Base-by-base conservation (phyloP, 2,888 invertebrate genomes). In the Sesia apiformis region DNA sequence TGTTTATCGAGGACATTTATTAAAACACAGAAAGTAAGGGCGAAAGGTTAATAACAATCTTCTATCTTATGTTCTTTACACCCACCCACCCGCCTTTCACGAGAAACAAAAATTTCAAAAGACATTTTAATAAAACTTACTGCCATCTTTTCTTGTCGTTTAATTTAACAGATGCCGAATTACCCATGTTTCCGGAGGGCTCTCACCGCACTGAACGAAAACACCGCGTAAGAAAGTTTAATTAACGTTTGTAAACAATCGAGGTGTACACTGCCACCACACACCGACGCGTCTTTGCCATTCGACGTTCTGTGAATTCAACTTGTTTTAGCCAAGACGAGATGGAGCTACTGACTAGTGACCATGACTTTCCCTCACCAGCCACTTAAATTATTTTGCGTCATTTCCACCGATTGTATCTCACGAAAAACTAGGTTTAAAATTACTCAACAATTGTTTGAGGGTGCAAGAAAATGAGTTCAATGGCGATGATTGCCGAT, bases 141-240 rank as follows among this genome's bases (percentile, higher is more conserved):
- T 85, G 80, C 85, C 86, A 86, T 58, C 79, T 81, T 61, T 76
- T 76, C 66, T 88, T 86, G 60, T 87, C 88, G 65, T 81, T 84
- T 58, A 83, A 58, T 67, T 87, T 87, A 49, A 86, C 71, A 59
- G 88, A 88, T 63, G 86, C 86, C 2, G 86, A 77, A 66, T 88
- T 89, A 66, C 88, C 88, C 88, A 89, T 89, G 55, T 39, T 40
- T 8, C 40, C 39, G 39, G 8, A 4, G 3, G 39, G 57, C 58
- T 55, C 60, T 53, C 42, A 7, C 41, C 43, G 40, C 38, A 46
- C 49, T 41, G 40, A 41, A 42, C 52, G 54, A 51, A 51, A 55
- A 59, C 60, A 67, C 65, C 39, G 38, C 7, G 7, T 7, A 38
- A 8, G 50, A 23, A 50, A n/a, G 6, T 7, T 49, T 49, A 49